Conservation (phyloP, 2,113 vertebrate genomes). For the Okapia johnstoni region DNA sequence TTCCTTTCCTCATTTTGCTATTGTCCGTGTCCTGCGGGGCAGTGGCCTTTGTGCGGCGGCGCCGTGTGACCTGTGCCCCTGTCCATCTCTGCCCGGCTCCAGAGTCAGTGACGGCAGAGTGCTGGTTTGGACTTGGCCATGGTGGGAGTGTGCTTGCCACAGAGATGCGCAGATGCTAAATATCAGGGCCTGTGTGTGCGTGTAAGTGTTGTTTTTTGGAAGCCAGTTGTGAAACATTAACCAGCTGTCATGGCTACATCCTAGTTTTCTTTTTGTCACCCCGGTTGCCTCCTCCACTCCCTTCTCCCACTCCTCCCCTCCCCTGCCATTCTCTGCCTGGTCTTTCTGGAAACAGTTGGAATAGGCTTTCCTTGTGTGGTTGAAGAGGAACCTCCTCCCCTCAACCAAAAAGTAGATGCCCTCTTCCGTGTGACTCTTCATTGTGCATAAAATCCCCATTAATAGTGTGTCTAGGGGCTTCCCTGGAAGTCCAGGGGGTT, state of each 20-base stretch:
- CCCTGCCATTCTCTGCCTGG: not conserved
- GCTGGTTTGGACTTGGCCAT: not conserved
- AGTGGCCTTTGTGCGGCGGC: rapidly evolving
- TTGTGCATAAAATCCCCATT: not conserved
- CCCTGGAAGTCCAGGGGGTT: not conserved
- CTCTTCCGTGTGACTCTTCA: not conserved
- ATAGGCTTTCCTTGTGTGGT: not conserved
- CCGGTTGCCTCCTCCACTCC: not conserved
- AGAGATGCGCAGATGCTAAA: not conserved
- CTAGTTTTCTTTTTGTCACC: not conserved
- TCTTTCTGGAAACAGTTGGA: not conserved
- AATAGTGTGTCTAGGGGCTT: not conserved
- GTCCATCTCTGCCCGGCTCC: rapidly evolving
- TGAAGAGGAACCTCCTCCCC: not conserved
- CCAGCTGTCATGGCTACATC: not conserved
- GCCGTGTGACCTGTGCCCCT: rapidly evolving
- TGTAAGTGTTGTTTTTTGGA: not conserved
- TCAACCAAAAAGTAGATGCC: not conserved
- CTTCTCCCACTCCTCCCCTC: rapidly evolving
- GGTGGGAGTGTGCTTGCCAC: rapidly evolving
- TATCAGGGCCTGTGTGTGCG: not conserved
- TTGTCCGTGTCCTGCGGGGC: rapidly evolving
- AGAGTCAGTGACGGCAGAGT: rapidly evolving
- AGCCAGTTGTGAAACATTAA: not conserved
- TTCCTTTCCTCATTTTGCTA: not conserved